Evolutionary conservation across 2,888 invertebrate genomes (phyloP), one percentile per base, ranked within the genome.

Genomic region (Sceliomorpha sp.): DNA sequence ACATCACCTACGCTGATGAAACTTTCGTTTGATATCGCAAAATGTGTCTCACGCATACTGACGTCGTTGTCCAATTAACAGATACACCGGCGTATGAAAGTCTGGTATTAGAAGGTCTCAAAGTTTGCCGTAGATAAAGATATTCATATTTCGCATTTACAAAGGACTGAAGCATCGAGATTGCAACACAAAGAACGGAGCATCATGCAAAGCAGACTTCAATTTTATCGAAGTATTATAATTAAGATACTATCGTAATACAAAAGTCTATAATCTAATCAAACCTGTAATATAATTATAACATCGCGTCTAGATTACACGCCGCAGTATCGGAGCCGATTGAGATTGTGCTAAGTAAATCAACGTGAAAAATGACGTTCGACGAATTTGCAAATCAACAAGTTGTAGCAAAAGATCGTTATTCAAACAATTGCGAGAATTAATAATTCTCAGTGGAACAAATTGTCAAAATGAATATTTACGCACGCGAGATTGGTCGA

Each of bases 91-190:
- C 48, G 50, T 20, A 60, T 20, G 10, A 68, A 62, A 56, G 45
- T 51, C 31, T 37, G 58, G 63, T 58, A 62, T 26, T 48, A 37
- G 9, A 44, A 3, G 10, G 34, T 42, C 9, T 7, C 15, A 37
- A 58, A 51, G 51, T 58, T 58, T 14, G 31, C 32, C 8, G 15
- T n/a, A 34, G 44, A 51, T 58, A 63, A 31, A 10, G 8, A 63
- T 63, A 69, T 69, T 51, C 58, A 69, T 58, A 53, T 63, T 63
- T 47, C 42, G 42, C 12, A 45, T 15, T 56, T 62, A 62, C 69
- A 69, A 62, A 58, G 62, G 39, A 56, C 26, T 39, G 42, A 39
- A 20, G 15, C 37, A 29, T 20, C 15, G 7, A 55, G 60, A n/a
- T n/a, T n/a, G n/a, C n/a, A 51, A 60, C 47, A 67, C 50, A 60